Percentiles rank a stretch among this genome's conserved stretches.
phyloP scores from a whole-genome alignment of 1,140 invertebrate species.

The Trachymyrmex septentrionalis region DNA sequence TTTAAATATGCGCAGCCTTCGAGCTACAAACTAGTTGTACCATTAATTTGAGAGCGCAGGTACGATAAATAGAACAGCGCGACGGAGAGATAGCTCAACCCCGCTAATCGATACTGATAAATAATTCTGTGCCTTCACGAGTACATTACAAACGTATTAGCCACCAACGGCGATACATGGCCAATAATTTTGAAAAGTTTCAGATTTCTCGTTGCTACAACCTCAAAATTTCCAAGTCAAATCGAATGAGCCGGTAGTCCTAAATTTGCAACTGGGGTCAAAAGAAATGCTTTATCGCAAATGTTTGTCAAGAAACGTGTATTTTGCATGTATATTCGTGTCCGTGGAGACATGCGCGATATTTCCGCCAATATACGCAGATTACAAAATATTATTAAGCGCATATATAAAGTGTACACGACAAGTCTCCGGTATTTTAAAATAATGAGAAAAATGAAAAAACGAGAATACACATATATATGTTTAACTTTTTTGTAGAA shows the following conservation, averaged over 20 bases:
- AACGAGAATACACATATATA: too few species aligned
- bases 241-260: neutral
- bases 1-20: constrained; percentile 52
- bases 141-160: constrained; percentile 9
- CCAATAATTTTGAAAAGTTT: constrained; percentile 25
- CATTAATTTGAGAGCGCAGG: constrained; percentile 42
- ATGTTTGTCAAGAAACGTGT: neutral
- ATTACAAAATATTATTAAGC: constrained; percentile 3
- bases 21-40: constrained; percentile 43
- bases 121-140: constrained; percentile 38
- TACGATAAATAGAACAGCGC: constrained; percentile 46
- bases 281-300: constrained; percentile 1
- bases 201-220: neutral
- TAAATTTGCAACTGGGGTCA: neutral
- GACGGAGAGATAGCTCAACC: neutral
- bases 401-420: too few species aligned
- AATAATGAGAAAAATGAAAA: neutral
- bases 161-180: neutral
- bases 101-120: constrained; percentile 49
- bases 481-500: too few species aligned
- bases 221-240: constrained; percentile 9
- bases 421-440: too few species aligned
- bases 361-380: neutral
- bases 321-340: neutral
- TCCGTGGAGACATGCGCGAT: neutral